Evolutionary conservation across 2,113 vertebrate species (phyloP).

Genomic region (Erpornis zantholeuca): DNA sequence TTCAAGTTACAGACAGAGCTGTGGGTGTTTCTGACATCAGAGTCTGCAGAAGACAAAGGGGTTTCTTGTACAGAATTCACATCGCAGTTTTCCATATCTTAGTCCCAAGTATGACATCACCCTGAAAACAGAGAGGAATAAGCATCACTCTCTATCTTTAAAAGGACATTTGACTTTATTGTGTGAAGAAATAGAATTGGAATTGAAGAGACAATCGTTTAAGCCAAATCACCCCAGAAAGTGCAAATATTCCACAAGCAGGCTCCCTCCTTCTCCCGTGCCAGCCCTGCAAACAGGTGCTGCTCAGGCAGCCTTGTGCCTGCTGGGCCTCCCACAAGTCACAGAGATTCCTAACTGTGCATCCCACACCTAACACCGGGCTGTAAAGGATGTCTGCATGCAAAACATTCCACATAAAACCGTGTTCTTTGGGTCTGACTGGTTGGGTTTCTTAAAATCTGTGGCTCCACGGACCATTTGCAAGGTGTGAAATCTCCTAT

Average conservation of each 20-base stretch:
- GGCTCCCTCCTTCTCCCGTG: neutral
- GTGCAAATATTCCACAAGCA: neutral
- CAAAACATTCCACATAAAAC: neutral
- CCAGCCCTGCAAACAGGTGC: neutral
- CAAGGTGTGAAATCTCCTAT: neutral
- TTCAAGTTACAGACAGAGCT: slow-evolving; percentile 31
- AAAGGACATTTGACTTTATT: slow-evolving; percentile 6
- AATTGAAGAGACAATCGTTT: slow-evolving; percentile 17
- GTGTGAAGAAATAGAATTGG: slow-evolving; percentile 70
- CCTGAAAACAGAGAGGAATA: slow-evolving; percentile 74
- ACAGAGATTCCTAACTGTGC: neutral
- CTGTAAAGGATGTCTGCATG: neutral
- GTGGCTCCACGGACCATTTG: neutral
- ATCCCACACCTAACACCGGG: neutral
- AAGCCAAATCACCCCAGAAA: neutral
- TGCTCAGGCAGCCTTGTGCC: neutral
- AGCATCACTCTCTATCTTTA: slow-evolving; percentile 64
- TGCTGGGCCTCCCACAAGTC: neutral
- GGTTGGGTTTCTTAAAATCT: neutral
- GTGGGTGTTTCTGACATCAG: slow-evolving; percentile 28
- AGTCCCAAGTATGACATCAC: slow-evolving; percentile 67
- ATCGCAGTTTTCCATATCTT: slow-evolving; percentile 75
- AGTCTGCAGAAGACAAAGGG: slow-evolving; percentile 60
- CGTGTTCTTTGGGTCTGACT: accelerated
- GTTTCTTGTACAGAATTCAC: slow-evolving; percentile 58